Conservation (phyloP, 2,113 vertebrate genomes). For the Procavia capensis region DNA sequence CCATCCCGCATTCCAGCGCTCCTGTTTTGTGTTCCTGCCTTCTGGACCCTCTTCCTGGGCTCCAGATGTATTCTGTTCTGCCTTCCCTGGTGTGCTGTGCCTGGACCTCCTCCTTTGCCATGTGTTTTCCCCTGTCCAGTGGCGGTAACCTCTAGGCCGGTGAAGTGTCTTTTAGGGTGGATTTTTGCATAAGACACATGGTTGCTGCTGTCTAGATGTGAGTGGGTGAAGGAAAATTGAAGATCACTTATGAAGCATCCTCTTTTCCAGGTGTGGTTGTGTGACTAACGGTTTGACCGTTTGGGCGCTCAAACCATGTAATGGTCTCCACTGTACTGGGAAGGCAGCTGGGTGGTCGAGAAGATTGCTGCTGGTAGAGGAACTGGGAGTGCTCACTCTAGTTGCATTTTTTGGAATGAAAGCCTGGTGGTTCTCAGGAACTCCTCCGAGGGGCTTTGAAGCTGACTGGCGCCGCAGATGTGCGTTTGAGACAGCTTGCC, state of each 20-base stretch:
- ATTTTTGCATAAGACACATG: not conserved
- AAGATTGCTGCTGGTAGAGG: not conserved
- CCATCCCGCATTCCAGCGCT: accelerated
- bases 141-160: not conserved
- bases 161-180: not conserved
- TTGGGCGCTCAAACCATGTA: not conserved
- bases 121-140: accelerated
- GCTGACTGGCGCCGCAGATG: not conserved
- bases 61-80: accelerated
- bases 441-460: not conserved
- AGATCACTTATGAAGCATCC: not conserved
- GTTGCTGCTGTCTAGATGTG: no score
- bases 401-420: not conserved
- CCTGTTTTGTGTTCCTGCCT: not conserved
- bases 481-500: not conserved
- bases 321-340: not conserved
- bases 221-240: not conserved
- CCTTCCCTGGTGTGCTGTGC: accelerated
- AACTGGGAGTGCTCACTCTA: not conserved
- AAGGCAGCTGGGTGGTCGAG: not conserved
- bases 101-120: no score
- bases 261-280: not conserved
- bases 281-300: not conserved
- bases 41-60: not conserved
- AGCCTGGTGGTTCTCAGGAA: not conserved